Evolutionary conservation across 2,113 vertebrate genomes (phyloP), one percentile per base, ranked within the genome.

Genomic region (Ochotona princeps): DNA sequence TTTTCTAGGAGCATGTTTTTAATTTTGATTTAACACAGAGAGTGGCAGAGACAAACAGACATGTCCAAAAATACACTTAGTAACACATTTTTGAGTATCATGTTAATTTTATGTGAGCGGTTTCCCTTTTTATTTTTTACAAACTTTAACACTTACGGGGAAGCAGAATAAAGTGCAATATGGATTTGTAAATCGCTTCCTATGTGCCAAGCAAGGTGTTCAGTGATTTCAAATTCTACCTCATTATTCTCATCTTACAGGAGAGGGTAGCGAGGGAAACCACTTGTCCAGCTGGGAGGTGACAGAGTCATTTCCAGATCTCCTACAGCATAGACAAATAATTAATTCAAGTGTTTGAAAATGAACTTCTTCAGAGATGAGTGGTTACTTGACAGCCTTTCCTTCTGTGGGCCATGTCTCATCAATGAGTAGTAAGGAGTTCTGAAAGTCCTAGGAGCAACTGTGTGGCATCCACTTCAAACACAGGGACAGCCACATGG

Each of bases 171-270:
- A 35, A 66, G 75, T 2, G 25, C 12, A n/a, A 35, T 28, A 12
- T 7, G 13, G 67, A 70, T 90, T 87, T 89, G 87, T 20, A 60
- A 83, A 93, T 80, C 38, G 60, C 86, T 32, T 65, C 60, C 69
- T 32, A 57, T 30, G 91, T 87, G 91, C 86, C 94, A 73, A 86
- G 86, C 67, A 92, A 90, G 89, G 96, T 92, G 92, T 72, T 85
- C 92, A 86, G 83, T 75, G 82, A 74, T 85, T 87, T 78, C 35
- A n/a, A 93, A 87, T 20, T 32, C 49, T 32, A 57, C 70, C 30
- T 89, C 74, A 18, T 78, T 38, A 90, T 92, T 82, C 65, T 92
- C 38, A 60, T 61, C 57, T 76, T 51, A 23, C 32, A 74, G 66
- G 57, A 6, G 67, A 85, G 69, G n/a, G 69, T 30, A 70, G 66